A percentile compares a stretch with the other conserved stretches of the same genome.
Evolutionary conservation across 2,113 vertebrate species (phyloP).

Genomic region (Motacilla alba): DNA sequence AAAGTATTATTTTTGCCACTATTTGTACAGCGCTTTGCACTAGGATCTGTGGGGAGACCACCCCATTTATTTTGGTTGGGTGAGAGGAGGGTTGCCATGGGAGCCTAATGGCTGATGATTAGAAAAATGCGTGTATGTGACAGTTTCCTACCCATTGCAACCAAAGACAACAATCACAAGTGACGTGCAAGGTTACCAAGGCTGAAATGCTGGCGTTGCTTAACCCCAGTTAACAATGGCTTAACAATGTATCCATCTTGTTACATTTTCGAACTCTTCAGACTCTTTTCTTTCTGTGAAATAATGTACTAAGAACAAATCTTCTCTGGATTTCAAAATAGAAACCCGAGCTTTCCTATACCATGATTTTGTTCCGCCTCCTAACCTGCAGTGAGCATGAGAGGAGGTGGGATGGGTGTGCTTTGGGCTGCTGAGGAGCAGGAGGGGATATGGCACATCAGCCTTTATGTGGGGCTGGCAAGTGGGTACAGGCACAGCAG

Average conservation of each 20-base stretch:
- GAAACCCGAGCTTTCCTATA: background rate
- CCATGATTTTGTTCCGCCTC: background rate
- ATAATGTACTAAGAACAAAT: background rate
- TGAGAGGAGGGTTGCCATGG: background rate
- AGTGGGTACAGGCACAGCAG: rapidly evolving
- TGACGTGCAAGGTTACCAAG: background rate
- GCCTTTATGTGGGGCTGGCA: background rate
- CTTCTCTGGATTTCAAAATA: background rate
- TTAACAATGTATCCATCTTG: background rate
- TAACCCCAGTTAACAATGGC: background rate
- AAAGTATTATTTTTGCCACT: background rate
- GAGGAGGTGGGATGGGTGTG: background rate
- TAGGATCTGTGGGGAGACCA: background rate
- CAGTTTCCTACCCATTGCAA: background rate
- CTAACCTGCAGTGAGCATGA: background rate
- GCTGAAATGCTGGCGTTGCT: background rate
- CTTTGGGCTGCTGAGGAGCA: background rate
- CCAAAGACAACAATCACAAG: background rate
- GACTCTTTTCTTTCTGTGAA: background rate
- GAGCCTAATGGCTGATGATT: background rate
- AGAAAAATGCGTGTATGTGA: background rate
- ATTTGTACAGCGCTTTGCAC: background rate
- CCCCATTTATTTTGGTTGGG: background rate
- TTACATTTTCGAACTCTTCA: background rate
- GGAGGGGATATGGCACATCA: rapidly evolving